Evolutionary conservation across 2,888 invertebrate species (phyloP).

Genomic region (Tricholauxania praeusta): DNA sequence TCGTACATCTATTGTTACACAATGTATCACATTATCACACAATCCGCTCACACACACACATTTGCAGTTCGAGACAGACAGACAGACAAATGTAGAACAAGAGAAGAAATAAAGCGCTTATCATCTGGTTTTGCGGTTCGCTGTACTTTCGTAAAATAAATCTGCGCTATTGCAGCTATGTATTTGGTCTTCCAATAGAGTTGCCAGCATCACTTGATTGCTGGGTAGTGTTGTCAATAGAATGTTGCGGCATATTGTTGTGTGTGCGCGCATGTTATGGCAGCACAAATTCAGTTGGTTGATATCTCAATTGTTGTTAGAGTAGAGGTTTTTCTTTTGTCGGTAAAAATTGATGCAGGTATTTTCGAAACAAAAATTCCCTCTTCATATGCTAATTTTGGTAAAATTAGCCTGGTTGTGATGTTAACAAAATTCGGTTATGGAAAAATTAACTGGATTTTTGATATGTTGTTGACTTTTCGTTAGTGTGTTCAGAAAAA

Average conservation of each 20-base stretch:
- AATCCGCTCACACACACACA: constrained; percentile 7
- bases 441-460: too few relatives aligned
- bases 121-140: constrained; percentile 28
- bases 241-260: background rate
- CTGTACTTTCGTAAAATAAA: constrained; percentile 11
- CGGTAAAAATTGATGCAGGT: too few relatives aligned
- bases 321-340: too few relatives aligned
- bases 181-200: background rate
- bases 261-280: background rate
- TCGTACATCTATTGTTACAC: constrained; percentile 3
- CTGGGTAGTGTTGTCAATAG: background rate
- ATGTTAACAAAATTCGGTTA: too few relatives aligned
- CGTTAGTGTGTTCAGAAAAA: too few relatives aligned
- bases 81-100: background rate
- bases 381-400: too few relatives aligned
- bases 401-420: too few relatives aligned
- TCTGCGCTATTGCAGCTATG: constrained; percentile 1
- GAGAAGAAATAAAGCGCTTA: constrained; percentile 11
- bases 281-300: background rate
- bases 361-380: too few relatives aligned
- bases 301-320: too few relatives aligned
- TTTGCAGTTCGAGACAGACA: background rate
- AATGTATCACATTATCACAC: constrained; percentile 22
- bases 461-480: too few relatives aligned
- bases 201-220: background rate